Percentiles rank a stretch among this genome's conserved stretches.
Evolutionary conservation across 2,888 invertebrate species (phyloP).

Genomic region (Gasteruption jaculator): DNA sequence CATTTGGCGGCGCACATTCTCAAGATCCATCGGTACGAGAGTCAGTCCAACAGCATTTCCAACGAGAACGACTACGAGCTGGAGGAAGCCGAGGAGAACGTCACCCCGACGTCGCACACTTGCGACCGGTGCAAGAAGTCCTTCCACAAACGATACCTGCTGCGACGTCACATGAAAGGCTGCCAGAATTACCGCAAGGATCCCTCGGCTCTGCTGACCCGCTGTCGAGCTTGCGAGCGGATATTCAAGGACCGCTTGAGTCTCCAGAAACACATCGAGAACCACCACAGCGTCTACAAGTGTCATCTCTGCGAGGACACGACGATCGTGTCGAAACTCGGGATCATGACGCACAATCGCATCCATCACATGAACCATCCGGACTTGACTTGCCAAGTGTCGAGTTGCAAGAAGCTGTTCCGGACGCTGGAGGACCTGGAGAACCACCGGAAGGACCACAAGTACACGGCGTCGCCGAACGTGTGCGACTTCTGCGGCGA

Average conservation of each 20-base stretch:
- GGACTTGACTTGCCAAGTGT: conserved; percentile 52
- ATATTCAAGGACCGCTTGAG: conserved; percentile 58
- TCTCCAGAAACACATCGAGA: conserved; percentile 55
- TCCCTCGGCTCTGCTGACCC: conserved; percentile 52
- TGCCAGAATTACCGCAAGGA: conserved; percentile 56
- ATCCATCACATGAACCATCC: conserved; percentile 56
- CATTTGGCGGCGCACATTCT: conserved; percentile 58
- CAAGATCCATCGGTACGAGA: conserved; percentile 53
- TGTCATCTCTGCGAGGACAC: conserved; percentile 57
- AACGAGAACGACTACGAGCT: conserved; percentile 43
- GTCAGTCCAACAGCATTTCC: conserved; percentile 46
- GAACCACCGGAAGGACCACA: conserved; percentile 55
- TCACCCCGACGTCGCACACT: conserved; percentile 53
- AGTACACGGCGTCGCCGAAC: conserved; percentile 50
- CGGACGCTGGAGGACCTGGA: conserved; percentile 55
- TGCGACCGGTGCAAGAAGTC: conserved; percentile 58
- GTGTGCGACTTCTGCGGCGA: conserved; percentile 61
- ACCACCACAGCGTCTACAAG: conserved; percentile 56
- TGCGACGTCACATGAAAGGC: conserved; percentile 59
- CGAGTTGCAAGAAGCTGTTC: conserved; percentile 55
- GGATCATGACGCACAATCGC: conserved; percentile 58
- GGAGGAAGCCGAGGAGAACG: conserved; percentile 49
- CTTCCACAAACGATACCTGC: conserved; percentile 56
- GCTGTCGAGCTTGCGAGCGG: conserved; percentile 57
- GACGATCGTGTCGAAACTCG: conserved; percentile 57